Evolutionary conservation across 2,888 invertebrate genomes (phyloP).

Genomic region (Callinectes sapidus): DNA sequence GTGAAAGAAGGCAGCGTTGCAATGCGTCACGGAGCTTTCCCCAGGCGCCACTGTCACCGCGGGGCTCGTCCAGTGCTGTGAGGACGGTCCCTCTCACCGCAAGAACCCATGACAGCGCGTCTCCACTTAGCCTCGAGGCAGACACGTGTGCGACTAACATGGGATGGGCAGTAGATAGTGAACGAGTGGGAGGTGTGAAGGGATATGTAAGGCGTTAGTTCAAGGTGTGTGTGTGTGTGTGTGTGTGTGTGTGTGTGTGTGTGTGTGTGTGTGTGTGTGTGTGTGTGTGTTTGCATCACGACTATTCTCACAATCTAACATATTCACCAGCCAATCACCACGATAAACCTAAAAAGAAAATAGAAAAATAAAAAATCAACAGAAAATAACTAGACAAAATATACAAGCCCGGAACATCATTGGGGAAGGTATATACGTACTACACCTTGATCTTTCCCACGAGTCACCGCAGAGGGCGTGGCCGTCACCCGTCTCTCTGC

Average conservation of each 20-base stretch:
- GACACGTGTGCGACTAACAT: neutral
- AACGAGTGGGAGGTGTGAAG: neutral
- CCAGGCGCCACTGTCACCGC: neutral
- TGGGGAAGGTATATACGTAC: too few relatives aligned
- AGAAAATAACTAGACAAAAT: neutral
- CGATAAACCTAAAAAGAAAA: neutral
- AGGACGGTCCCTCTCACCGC: neutral
- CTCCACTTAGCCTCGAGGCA: neutral
- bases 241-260: slow-evolving; percentile 41
- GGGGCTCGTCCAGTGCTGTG: neutral
- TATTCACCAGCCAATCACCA: neutral
- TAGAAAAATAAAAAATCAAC: neutral
- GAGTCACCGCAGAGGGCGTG: slow-evolving; percentile 8
- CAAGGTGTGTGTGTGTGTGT: slow-evolving; percentile 20
- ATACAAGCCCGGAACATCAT: neutral
- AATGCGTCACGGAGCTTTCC: neutral
- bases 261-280: slow-evolving; percentile 35
- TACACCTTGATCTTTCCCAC: neutral
- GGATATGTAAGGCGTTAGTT: neutral
- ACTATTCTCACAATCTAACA: neutral
- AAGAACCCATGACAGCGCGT: neutral
- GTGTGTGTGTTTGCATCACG: slow-evolving; percentile 31
- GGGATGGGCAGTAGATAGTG: neutral
- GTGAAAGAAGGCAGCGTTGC: neutral
- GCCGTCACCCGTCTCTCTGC: neutral